phyloP scores from a whole-genome alignment of 2,888 invertebrate genomes.

The Aphidoletes aphidimyza region DNA sequence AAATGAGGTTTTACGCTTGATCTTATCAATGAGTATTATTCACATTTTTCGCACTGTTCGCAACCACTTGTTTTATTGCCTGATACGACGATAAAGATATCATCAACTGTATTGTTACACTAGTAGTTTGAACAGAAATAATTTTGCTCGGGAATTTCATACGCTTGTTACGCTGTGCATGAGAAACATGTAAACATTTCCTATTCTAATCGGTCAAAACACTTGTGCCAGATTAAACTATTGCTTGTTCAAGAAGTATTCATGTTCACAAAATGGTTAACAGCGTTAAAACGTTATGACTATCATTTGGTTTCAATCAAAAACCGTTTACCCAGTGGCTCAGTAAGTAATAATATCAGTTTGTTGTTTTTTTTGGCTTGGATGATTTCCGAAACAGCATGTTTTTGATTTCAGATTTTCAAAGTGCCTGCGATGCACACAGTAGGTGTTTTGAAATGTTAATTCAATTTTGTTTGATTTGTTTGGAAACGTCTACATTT shows the following conservation, averaged over 20 bases:
- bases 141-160: too few relatives aligned
- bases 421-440: too few relatives aligned
- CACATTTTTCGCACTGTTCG: not conserved
- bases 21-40: not conserved
- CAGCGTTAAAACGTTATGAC: too few relatives aligned
- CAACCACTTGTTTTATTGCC: slow-evolving; percentile 9
- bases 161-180: too few relatives aligned
- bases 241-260: not conserved
- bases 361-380: too few relatives aligned
- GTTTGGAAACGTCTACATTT: not conserved
- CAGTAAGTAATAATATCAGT: too few relatives aligned
- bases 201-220: not conserved
- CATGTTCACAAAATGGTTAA: not conserved
- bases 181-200: not conserved
- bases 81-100: not conserved
- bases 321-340: too few relatives aligned
- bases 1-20: not conserved
- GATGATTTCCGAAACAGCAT: not conserved
- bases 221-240: not conserved
- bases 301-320: too few relatives aligned
- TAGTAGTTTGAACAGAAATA: not conserved
- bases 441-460: slow-evolving; percentile 14
- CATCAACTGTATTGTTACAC: not conserved
- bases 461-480: not conserved
- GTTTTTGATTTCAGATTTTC: not conserved